Evolutionary conservation across 2,888 invertebrate genomes (phyloP), one percentile per base, ranked within the genome.

Genomic region (Idaea aversata): DNA sequence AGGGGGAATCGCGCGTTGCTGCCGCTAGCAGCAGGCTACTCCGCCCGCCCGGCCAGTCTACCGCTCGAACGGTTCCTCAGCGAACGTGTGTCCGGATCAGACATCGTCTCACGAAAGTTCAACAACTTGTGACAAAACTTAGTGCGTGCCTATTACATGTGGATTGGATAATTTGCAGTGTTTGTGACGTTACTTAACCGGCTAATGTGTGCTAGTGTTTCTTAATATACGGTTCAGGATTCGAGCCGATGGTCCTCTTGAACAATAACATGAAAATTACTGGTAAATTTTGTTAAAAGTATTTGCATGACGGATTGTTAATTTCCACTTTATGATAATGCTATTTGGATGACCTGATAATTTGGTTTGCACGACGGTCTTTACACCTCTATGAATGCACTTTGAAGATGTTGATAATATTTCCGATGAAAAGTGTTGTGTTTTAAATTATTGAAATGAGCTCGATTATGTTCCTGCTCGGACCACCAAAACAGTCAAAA

Each of bases 251-350:
- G 92, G 92, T 92, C 84, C 90, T 91, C 83, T 90, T 92, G 90
- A 92, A 93, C 85, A 89, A 81, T 91, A 92, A 88, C 86, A 92
- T 93, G 92, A 91, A 92, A 93, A 92, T 93, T 81, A 88, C 90
- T 87, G 92, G 92, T 93, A 93, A 93, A 85, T 70, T 74, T 82
- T 84, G 79, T 80, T 80, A 74, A 77, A 81, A 80, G 76, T 82
- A 77, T 84, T 84, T 90, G 90, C 90, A 90, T 90, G 90, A 78
- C 80, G 80, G 81, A 82, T 86, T 77, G 79, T 83, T 81, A 73
- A 81, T 77, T 82, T 71, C 84, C 80, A 79, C 70, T 75, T 65
- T 81, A 59, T 83, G 78, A 75, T 87, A n/a, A 80, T 85, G 83
- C 77, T 85, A 83, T 82, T 71, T 85, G 85, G 77, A 88, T 86